Evolutionary conservation across 35 echinoderm and acorn worm species (phyloP).

Genomic region (Chiridota heheva): DNA sequence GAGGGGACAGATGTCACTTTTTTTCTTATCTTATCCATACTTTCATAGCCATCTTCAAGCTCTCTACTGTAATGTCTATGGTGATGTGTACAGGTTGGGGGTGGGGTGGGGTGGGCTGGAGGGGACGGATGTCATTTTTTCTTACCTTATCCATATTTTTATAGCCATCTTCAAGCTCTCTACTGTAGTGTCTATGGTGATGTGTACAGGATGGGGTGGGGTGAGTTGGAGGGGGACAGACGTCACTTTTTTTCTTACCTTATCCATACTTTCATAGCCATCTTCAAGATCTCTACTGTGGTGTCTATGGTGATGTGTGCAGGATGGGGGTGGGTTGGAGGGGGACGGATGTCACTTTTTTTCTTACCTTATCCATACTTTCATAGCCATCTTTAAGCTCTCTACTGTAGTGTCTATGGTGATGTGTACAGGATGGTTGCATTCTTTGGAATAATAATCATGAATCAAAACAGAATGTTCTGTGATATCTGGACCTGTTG

Average conservation of each 20-base stretch:
- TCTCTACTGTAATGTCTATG: too few relatives aligned
- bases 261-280: conserved; percentile 87
- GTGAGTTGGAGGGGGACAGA: too few relatives aligned
- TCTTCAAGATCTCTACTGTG: conserved; percentile 58
- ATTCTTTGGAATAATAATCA: conserved; percentile 96
- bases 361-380: conserved; percentile 88
- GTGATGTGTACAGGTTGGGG: too few relatives aligned
- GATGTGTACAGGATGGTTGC: conserved; percentile 82
- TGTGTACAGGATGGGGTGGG: conserved; percentile 88
- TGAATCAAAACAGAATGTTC: conserved; percentile 96
- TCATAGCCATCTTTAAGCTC: conserved; percentile 72
- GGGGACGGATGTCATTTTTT: too few relatives aligned
- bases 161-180: conserved; percentile 67
- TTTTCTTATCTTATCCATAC: too few relatives aligned
- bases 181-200: conserved; percentile 87
- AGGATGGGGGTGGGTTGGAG: too few relatives aligned
- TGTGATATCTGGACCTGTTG: conserved; percentile 91
- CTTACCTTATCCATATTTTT: conserved; percentile 92
- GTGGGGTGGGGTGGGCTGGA: too few relatives aligned
- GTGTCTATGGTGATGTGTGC: conserved; percentile 92
- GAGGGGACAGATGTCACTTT: too few relatives aligned
- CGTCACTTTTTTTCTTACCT: too few relatives aligned
- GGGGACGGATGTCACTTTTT: too few relatives aligned
- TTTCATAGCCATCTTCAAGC: too few relatives aligned
- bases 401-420: conserved; percentile 84